Base-by-base conservation (phyloP, 2,888 invertebrate genomes). In the Hydrotaea diabolus region DNA sequence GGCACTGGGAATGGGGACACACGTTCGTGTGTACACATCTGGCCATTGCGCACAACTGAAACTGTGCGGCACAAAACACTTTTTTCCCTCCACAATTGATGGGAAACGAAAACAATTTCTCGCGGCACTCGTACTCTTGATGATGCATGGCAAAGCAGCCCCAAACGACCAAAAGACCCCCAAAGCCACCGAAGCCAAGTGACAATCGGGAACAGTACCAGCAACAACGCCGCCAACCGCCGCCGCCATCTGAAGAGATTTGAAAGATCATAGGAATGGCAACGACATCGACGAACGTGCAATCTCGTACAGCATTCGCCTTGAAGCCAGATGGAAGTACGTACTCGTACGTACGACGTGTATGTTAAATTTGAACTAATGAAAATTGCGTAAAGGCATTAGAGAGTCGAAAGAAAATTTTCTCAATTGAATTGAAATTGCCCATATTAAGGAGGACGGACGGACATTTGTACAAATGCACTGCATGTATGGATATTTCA, bases 1-100 rank as follows among this genome's bases (percentile, higher is more conserved):
- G 76, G 77, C 74, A 83, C 69, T 80, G 74, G 62, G 73, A 83
- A 83, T 83, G 83, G n/a, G 80, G 80, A 69, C 80, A 83, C 74
- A 80, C 75, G 80, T 80, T 76, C 26, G 17, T 26, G 31, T 9
- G n/a, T 59, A 72, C 26, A 57, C 71, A 80, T 59, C 80, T 74
- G 59, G 77, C 36, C 39, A 21, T 55, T 21, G n/a, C 55, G 55
- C 55, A 59, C 26, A 59, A 59, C 23, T 49, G 49, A n/a, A 49
- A n/a, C 49, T n/a, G n/a, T 7, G 3, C 59, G 15, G 23, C 59
- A 59, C 49, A 80, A 23, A 2, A 64, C 7, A 4, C 3, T 2
- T 31, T 80, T 80, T 83, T 74, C 71, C 80, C 77, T 83, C 64
- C 13, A 74, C 73, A 77, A 73, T 74, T 69, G 21, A 36, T 69